Base-by-base conservation (phyloP, 1,140 invertebrate genomes). In the Papilio aristodemus region DNA sequence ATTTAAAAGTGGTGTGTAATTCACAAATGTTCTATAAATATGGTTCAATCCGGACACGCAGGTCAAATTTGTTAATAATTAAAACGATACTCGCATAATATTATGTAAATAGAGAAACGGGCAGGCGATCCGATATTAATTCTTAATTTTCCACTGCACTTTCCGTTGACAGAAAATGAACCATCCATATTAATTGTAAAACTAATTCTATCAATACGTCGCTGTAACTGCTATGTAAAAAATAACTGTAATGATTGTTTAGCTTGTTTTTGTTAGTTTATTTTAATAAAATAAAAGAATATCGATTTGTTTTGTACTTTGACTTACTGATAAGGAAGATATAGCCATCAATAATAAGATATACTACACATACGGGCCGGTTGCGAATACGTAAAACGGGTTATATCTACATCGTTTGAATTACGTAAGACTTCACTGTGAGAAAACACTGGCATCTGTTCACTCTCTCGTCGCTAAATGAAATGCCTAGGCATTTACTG, bases 371-470 rank as follows among this genome's bases (percentile, higher is more conserved):
- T 54, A 39, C 13, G 11, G 57, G 1, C 11, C 13, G 11, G 7
- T 59, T 14, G 57, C 32, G 8, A 62, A 62, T 62, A 62, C 59
- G 36, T 38, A 37, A 62, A 62, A 62, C 59, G 36, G 17, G 59
- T 62, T 62, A 19, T 36, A 19, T 10, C 36, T 0, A 22, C 54
- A 11, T 36, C 7, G 36, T 62, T 19, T 4, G 17, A 37, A 0
- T 62, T 62, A 62, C 59, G 59, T 39, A 62, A 62, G 1, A 32
- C 36, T 17, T 32, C 36, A 62, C 36, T 62, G 32, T 60, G 59
- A 62, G 59, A 62, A 62, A 62, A 62, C 32, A 62, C 58, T 57
- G 27, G 22, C 13, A 58, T 1, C 13, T 13, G 9, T 25, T 10
- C 9, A 25, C 8, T 11, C 46, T 11, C 46, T 46, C 43, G 10